Evolutionary conservation across 2,888 invertebrate genomes (phyloP).

Genomic region (Pachycephus smyrnensis): DNA sequence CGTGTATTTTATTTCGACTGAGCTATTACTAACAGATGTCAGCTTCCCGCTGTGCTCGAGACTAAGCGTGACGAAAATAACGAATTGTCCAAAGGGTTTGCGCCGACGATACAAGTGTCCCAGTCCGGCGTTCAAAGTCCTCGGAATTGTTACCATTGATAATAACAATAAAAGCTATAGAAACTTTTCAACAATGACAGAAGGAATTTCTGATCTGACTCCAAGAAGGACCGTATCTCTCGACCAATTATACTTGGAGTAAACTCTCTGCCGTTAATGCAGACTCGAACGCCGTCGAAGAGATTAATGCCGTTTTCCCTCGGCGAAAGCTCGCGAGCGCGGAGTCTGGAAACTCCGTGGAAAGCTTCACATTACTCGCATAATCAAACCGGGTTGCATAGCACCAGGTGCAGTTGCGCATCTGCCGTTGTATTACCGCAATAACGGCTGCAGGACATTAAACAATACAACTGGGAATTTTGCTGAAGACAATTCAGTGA

Average conservation of each 20-base stretch:
- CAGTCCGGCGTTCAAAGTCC: background rate
- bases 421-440: background rate
- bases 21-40: slow-evolving; percentile 58
- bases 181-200: background rate
- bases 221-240: background rate
- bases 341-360: background rate
- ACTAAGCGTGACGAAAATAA: slow-evolving; percentile 40
- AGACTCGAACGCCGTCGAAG: background rate
- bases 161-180: background rate
- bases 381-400: background rate
- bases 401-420: background rate
- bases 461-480: too few species aligned
- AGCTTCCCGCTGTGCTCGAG: slow-evolving; percentile 10
- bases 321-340: background rate
- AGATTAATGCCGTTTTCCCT: background rate
- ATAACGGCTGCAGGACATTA: background rate
- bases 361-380: background rate
- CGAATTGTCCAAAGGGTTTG: background rate
- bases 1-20: slow-evolving; percentile 51
- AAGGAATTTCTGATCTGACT: background rate
- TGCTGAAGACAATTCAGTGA: too few species aligned
- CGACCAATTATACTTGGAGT: background rate
- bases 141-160: background rate
- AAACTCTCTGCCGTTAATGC: background rate
- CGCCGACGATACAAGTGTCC: background rate